A percentile compares a stretch with the other conserved stretches of the same genome.
Evolutionary conservation across 2,113 vertebrate genomes (phyloP).

Genomic region (Myocastor coypus): DNA sequence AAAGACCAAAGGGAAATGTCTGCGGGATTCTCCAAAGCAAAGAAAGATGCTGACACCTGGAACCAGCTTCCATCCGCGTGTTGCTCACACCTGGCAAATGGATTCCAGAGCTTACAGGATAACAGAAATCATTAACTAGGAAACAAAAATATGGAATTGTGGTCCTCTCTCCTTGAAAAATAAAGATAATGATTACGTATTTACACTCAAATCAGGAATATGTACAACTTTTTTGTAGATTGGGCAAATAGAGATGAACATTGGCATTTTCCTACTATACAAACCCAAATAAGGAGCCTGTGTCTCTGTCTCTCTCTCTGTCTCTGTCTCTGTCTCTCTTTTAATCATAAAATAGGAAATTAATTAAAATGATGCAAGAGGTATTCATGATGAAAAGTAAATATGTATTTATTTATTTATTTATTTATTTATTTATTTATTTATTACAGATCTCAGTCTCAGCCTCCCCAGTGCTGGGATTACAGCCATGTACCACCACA

Average conservation of each 20-base stretch:
- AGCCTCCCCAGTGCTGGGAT: too few relatives aligned
- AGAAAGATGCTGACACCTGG: neutral
- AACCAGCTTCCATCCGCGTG: accelerated
- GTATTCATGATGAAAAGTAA: neutral
- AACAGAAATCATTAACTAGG: neutral
- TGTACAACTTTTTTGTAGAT: neutral
- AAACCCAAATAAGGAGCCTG: neutral
- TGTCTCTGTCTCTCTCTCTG: neutral
- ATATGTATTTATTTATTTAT: too few relatives aligned
- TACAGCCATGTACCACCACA: too few relatives aligned
- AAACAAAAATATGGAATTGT: neutral
- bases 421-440: too few relatives aligned
- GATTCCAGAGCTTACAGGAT: neutral
- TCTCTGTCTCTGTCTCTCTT: neutral
- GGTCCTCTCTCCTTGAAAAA: neutral
- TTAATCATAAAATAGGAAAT: neutral
- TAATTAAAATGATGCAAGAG: neutral
- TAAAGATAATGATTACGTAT: neutral
- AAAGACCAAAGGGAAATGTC: neutral
- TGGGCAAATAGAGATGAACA: neutral
- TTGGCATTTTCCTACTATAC: neutral
- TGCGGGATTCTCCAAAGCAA: neutral
- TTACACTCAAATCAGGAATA: constrained; percentile 4
- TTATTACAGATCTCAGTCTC: neutral
- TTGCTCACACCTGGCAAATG: neutral